Evolutionary conservation across 2,113 vertebrate species (phyloP).

Genomic region (Corythoichthys intestinalis): DNA sequence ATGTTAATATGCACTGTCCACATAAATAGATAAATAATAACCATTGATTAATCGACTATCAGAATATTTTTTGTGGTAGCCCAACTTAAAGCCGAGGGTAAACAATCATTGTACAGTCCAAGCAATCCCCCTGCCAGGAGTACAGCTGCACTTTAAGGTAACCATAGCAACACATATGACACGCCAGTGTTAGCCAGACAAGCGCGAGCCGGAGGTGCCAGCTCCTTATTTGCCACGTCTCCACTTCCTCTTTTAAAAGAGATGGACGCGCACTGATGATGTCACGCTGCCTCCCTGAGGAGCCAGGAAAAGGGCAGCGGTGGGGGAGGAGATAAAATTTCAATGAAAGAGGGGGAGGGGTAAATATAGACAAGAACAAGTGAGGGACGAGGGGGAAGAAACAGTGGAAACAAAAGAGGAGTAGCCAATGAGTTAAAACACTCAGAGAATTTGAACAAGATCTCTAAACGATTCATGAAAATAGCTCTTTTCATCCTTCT

Average conservation of each 20-base stretch:
- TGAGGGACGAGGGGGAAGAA: not conserved
- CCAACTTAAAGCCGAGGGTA: not conserved
- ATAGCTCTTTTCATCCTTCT: too few relatives aligned
- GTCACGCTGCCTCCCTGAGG: conserved; percentile 31
- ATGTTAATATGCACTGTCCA: too few relatives aligned
- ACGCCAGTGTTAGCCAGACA: conserved; percentile 33
- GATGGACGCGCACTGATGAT: conserved; percentile 57
- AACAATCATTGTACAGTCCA: not conserved
- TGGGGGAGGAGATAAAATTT: not conserved
- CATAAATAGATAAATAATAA: too few relatives aligned
- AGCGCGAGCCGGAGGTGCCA: conserved; percentile 50
- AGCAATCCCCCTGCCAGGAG: conserved; percentile 10
- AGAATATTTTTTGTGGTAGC: too few relatives aligned
- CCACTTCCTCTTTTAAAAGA: conserved; percentile 58
- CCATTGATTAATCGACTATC: too few relatives aligned
- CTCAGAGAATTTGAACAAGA: too few relatives aligned
- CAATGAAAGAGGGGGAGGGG: not conserved
- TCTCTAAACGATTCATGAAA: too few relatives aligned
- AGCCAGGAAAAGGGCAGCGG: not conserved
- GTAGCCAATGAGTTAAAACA: not conserved
- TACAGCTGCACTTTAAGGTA: conserved; percentile 9
- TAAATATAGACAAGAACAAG: not conserved
- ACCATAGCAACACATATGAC: conserved; percentile 46
- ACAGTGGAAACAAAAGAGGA: not conserved
- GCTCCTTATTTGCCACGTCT: conserved; percentile 61